Conservation (phyloP, 2,888 invertebrate species). For the Eilema depressum region DNA sequence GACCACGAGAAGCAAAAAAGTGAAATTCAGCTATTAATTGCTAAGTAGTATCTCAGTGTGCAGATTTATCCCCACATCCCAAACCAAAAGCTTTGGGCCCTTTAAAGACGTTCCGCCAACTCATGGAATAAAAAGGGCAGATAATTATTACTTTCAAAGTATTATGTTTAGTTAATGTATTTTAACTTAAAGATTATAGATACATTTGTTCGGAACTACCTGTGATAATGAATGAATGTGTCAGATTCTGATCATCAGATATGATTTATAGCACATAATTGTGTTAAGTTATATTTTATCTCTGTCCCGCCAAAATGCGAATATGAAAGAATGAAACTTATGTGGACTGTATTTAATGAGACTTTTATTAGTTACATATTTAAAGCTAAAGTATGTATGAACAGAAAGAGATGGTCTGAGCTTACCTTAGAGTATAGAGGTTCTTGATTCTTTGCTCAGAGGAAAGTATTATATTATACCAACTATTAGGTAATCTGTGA, state of each 20-base stretch:
- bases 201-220: constrained; percentile 28
- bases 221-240: constrained; percentile 24
- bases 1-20: constrained; percentile 50
- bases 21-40: constrained; percentile 61
- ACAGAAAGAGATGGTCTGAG: too few relatives aligned
- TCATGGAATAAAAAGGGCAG: constrained; percentile 58
- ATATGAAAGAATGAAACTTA: neutral
- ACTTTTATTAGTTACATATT: too few relatives aligned
- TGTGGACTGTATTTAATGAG: neutral
- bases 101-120: constrained; percentile 51
- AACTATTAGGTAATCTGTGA: too few relatives aligned
- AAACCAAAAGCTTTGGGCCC: constrained; percentile 41
- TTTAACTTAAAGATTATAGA: constrained; percentile 24
- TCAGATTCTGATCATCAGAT: constrained; percentile 19
- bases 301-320: neutral
- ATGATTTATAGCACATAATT: constrained; percentile 34
- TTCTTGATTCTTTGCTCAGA: too few relatives aligned
- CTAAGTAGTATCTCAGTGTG: constrained; percentile 58
- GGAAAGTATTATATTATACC: too few relatives aligned
- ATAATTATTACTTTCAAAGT: constrained; percentile 56
- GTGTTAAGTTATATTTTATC: constrained; percentile 4
- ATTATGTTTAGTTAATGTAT: constrained; percentile 39
- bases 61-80: constrained; percentile 46
- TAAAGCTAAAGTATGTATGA: too few relatives aligned
- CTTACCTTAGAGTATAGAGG: too few relatives aligned